Conservation (phyloP, 35 echinoderm and acorn worm species). For the Heliocidaris erythrogramma region DNA sequence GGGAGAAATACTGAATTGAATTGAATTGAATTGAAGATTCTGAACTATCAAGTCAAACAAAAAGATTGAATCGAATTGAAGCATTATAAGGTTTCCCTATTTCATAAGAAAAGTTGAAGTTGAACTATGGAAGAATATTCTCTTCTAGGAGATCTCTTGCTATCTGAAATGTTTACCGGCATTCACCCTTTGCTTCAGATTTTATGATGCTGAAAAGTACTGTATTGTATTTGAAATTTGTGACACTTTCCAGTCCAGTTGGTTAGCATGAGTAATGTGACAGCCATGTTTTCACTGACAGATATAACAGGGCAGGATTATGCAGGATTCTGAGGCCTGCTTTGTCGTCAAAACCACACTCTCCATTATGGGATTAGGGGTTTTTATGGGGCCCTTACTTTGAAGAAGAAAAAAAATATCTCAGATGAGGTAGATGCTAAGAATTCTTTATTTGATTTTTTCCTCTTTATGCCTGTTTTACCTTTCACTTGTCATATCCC, state of each 20-base stretch:
- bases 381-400: neutral
- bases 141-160: neutral
- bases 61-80: neutral
- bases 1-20: neutral
- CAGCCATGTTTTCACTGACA: neutral
- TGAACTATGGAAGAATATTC: neutral
- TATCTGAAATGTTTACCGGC: neutral
- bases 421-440: neutral
- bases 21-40: no score
- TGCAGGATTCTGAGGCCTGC: neutral
- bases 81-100: neutral
- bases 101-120: neutral
- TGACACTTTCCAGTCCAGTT: neutral
- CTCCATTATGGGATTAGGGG: neutral
- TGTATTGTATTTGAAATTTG: neutral
- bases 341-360: constrained; percentile 16
- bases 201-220: neutral
- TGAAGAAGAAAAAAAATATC: neutral
- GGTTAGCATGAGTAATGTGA: neutral
- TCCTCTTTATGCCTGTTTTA: neutral
- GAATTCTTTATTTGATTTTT: neutral
- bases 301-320: neutral
- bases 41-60: neutral
- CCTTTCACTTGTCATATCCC: neutral
- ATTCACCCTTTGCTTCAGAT: neutral